A percentile compares a stretch with the other conserved stretches of the same genome.
Conservation (phyloP, 2,113 vertebrate species). For the Mandrillus leucophaeus region DNA sequence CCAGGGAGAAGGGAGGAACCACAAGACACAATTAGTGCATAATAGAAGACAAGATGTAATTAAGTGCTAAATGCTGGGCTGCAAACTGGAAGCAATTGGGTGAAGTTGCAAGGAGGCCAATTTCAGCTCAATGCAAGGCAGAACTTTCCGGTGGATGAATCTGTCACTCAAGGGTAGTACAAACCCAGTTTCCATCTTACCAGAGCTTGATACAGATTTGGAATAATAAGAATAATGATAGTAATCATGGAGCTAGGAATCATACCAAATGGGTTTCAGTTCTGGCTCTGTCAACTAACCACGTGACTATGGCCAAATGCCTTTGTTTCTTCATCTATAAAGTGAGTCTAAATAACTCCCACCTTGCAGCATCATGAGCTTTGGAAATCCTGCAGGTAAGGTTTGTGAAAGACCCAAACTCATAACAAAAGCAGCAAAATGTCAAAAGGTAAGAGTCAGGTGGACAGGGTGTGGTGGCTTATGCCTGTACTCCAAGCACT, state of each 20-base stretch:
- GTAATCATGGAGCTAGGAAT: not conserved
- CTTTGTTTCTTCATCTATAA: not conserved
- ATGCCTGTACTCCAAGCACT: too few relatives aligned
- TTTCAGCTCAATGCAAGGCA: not conserved
- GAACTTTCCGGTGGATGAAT: not conserved
- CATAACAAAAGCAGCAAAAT: not conserved
- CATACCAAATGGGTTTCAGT: not conserved
- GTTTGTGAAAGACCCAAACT: not conserved
- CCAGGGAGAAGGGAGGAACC: not conserved
- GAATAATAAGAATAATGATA: not conserved
- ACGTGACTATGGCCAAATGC: not conserved
- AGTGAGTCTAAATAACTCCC: not conserved
- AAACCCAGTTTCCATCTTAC: not conserved
- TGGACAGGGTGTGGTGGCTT: not conserved
- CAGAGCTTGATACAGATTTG: not conserved
- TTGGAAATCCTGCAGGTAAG: not conserved
- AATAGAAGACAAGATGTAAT: conserved; percentile 65
- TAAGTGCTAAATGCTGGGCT: conserved; percentile 57
- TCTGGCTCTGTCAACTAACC: not conserved
- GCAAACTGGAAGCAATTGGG: conserved; percentile 28
- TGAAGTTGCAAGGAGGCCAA: conserved; percentile 3
- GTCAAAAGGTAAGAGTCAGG: not conserved
- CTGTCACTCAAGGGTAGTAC: not conserved
- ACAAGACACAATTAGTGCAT: conserved; percentile 29
- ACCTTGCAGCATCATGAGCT: too few relatives aligned